Conservation (phyloP, 2,888 invertebrate genomes). For the Lordiphosa fenestrarum region DNA sequence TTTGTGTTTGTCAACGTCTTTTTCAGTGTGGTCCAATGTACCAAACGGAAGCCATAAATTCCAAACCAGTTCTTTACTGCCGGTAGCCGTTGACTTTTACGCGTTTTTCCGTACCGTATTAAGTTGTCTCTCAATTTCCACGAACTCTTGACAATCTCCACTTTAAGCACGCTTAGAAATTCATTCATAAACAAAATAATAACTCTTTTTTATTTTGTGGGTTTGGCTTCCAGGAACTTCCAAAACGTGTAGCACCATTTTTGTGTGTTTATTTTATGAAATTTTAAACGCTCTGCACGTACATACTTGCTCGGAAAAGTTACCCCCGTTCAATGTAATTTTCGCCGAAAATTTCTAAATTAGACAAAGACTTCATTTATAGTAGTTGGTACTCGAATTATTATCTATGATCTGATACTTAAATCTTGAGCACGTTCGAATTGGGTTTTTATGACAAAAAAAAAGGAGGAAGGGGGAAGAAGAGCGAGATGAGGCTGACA, state of each 20-base stretch:
- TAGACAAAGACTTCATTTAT: slow-evolving; percentile 42
- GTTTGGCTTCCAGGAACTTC: slow-evolving; percentile 48
- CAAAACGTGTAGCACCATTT: slow-evolving; percentile 54
- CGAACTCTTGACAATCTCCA: slow-evolving; percentile 36
- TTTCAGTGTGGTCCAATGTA: slow-evolving; percentile 46
- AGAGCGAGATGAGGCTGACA: not conserved
- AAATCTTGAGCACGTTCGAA: slow-evolving; percentile 52
- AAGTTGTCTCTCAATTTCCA: slow-evolving; percentile 37
- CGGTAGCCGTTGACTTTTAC: slow-evolving; percentile 25
- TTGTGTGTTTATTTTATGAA: slow-evolving; percentile 6
- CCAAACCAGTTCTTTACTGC: slow-evolving; percentile 50
- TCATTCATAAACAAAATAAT: slow-evolving; percentile 58
- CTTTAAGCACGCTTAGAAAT: slow-evolving; percentile 27
- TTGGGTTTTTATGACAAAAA: not conserved
- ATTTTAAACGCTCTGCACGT: slow-evolving; percentile 50
- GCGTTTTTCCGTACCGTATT: slow-evolving; percentile 30
- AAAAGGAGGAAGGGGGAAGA: not conserved
- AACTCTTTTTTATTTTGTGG: slow-evolving; percentile 49
- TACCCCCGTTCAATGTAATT: slow-evolving; percentile 28
- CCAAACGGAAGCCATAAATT: slow-evolving; percentile 65
- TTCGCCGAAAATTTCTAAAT: slow-evolving; percentile 51
- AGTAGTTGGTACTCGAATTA: slow-evolving; percentile 22
- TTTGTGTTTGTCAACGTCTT: slow-evolving; percentile 25
- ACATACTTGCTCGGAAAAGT: slow-evolving; percentile 45
- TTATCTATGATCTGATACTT: slow-evolving; percentile 36